Evolutionary conservation across 2,888 invertebrate genomes (phyloP).

Genomic region (Aricia artaxerxes): DNA sequence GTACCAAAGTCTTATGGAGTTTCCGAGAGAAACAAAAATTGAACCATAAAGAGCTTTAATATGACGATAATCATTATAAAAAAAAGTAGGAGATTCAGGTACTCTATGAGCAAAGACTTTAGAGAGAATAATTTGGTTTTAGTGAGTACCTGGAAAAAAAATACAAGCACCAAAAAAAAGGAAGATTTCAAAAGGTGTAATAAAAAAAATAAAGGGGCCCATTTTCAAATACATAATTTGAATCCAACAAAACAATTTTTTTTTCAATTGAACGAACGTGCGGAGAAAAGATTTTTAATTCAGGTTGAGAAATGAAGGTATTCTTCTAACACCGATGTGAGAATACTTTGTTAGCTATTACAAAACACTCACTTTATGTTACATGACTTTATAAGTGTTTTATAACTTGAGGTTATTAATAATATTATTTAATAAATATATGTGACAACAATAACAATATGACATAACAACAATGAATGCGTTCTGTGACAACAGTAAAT

Average conservation of each 20-base stretch:
- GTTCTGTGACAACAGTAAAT: background rate
- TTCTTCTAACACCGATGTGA: background rate
- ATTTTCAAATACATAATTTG: too few relatives aligned
- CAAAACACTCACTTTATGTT: background rate
- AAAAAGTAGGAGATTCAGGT: too few relatives aligned
- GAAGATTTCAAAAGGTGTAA: too few relatives aligned
- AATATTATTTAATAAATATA: constrained; percentile 9
- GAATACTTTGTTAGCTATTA: background rate
- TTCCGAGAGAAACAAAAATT: too few relatives aligned
- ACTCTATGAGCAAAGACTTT: too few relatives aligned
- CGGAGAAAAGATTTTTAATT: background rate
- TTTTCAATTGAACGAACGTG: background rate
- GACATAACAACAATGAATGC: background rate
- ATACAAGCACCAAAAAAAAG: too few relatives aligned
- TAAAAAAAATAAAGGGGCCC: too few relatives aligned
- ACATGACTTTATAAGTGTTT: background rate
- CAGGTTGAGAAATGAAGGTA: background rate
- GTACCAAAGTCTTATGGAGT: too few relatives aligned
- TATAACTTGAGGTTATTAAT: background rate
- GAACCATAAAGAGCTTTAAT: too few relatives aligned
- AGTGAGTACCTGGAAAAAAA: too few relatives aligned
- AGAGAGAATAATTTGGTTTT: too few relatives aligned
- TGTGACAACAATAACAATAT: background rate
- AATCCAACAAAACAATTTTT: background rate
- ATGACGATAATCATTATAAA: too few relatives aligned